Evolutionary conservation across 2,113 vertebrate genomes (phyloP), one percentile per base, ranked within the genome.

Genomic region (Shinisaurus crocodilurus): DNA sequence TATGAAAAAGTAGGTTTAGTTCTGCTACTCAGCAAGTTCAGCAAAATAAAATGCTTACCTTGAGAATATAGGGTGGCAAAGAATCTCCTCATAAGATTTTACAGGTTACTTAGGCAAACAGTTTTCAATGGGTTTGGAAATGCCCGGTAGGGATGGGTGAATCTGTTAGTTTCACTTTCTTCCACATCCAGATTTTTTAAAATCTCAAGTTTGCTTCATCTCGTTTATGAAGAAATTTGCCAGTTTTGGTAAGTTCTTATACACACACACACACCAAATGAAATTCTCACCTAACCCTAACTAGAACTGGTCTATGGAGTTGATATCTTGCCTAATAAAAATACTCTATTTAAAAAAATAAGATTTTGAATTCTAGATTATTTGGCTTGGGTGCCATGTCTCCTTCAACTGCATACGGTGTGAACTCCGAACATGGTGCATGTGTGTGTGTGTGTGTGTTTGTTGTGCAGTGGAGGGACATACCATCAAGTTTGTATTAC

Each of bases 101-200:
- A 1, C 2, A 29, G 32, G 29, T 43, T 48, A 15, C 0, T 0
- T 15, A 29, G 2, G 43, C 16, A 50, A 90, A 48, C 0, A 5
- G 18, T 0, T 12, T 34, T 9, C 0, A 13, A 2, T 50, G 6
- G 32, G 32, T 81, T 54, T 81, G 15, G 2, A 57, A 54, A 13
- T 57, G 57, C 4, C 9, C 10, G 5, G 50, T 54, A 54, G 50
- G 50, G 50, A 10, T 54, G 50, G 54, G 13, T 54, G 4, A 54
- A 54, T 54, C 13, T 12, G 20, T 23, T 23, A 63, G 60, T 20
- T 63, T 63, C 60, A 63, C 20, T 20, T 63, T 23, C 60, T 63
- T 63, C 60, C 20, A 5, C 20, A 63, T 63, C 20, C 60, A 63
- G 60, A 63, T 63, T 63, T 20, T 5, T 20, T 20, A 23, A 54